Evolutionary conservation across 2,888 invertebrate genomes (phyloP).

Genomic region (Leptopilina drosophilae): DNA sequence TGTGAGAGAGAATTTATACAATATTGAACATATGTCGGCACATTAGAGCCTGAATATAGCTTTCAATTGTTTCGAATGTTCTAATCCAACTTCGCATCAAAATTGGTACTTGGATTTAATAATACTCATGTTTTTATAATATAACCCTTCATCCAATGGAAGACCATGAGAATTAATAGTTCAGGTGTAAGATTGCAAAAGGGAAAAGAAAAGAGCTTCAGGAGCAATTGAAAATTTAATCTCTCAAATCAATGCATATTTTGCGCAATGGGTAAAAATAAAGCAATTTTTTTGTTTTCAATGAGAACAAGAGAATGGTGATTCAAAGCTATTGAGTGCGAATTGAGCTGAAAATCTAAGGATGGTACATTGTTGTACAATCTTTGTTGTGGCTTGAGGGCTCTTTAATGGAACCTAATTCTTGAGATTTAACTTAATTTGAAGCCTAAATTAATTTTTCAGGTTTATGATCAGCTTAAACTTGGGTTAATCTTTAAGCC

Average conservation of each 20-base stretch:
- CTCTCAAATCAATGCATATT: neutral
- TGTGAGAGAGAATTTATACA: neutral
- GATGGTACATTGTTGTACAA: too few relatives aligned
- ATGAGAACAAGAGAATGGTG: too few relatives aligned
- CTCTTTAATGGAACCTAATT: too few relatives aligned
- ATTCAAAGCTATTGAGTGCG: too few relatives aligned
- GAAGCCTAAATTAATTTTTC: too few relatives aligned
- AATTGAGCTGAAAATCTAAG: too few relatives aligned
- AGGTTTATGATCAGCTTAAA: too few relatives aligned
- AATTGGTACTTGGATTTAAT: neutral
- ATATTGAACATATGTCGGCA: neutral
- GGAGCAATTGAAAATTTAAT: neutral
- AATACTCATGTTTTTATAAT: slow-evolving; percentile 1
- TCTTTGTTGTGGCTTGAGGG: too few relatives aligned
- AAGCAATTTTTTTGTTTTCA: too few relatives aligned
- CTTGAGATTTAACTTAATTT: too few relatives aligned
- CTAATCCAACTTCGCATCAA: neutral
- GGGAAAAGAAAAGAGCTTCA: neutral
- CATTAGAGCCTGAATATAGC: neutral
- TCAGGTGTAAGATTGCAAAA: neutral
- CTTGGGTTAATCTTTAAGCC: too few relatives aligned
- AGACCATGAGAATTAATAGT: slow-evolving; percentile 6
- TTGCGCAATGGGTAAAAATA: neutral
- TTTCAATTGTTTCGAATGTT: neutral
- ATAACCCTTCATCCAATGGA: slow-evolving; percentile 3